Evolutionary conservation across 2,888 invertebrate species (phyloP).

Genomic region (Pristionchus japonicus): DNA sequence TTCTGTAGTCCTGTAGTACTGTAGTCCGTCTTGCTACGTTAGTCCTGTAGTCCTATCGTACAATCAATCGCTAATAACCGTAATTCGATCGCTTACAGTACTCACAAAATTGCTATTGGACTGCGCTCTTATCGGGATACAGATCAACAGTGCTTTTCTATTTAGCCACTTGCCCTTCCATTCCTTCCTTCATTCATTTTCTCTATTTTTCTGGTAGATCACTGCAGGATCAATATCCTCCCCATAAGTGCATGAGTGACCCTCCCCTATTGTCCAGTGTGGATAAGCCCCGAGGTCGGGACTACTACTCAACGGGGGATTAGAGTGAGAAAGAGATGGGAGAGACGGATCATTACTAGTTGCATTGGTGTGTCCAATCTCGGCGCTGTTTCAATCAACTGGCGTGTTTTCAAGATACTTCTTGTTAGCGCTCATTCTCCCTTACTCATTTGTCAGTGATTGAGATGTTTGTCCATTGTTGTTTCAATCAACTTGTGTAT

Average conservation of each 20-base stretch:
- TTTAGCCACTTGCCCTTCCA: background rate
- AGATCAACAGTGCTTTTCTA: background rate
- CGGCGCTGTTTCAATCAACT: background rate
- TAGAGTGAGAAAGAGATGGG: background rate
- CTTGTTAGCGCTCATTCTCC: too few relatives aligned
- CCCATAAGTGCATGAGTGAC: background rate
- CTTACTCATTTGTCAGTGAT: too few relatives aligned
- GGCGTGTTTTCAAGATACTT: too few relatives aligned
- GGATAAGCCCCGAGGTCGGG: slow-evolving; percentile 28
- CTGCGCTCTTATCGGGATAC: background rate
- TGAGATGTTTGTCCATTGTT: too few relatives aligned
- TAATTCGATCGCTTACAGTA: background rate
- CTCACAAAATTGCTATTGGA: too few relatives aligned
- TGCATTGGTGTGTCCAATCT: background rate
- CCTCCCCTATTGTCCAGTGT: background rate
- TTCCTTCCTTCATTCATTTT: background rate
- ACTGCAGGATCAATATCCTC: background rate
- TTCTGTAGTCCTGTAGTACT: too few relatives aligned
- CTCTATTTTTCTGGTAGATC: background rate
- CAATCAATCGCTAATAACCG: background rate
- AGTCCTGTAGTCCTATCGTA: background rate
- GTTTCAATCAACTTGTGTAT: background rate
- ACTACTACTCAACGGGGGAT: background rate
- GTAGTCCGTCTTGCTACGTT: too few relatives aligned
- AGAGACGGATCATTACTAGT: background rate